Evolutionary conservation across 2,797 vertebrate genomes (phyloP).

Genomic region (Danio aesculapii): DNA sequence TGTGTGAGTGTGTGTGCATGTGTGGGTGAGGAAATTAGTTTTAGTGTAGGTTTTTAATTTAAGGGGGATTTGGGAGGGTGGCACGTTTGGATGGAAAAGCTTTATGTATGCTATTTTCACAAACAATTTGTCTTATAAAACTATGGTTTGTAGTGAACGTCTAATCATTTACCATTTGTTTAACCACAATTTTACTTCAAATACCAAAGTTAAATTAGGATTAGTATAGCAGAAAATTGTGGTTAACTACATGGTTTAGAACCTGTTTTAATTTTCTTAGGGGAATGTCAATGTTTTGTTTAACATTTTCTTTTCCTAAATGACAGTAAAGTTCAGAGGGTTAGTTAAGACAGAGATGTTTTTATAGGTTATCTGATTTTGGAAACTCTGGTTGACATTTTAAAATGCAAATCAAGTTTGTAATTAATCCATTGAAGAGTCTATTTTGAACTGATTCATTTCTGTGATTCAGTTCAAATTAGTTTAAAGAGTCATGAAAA

Average conservation of each 20-base stretch:
- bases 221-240: too few relatives aligned
- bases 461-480: not conserved
- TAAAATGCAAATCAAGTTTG: not conserved
- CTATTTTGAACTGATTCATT: not conserved
- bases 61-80: constrained; percentile 23
- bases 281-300: not conserved
- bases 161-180: too few relatives aligned
- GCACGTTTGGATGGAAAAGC: not conserved
- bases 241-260: too few relatives aligned
- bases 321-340: not conserved
- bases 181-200: too few relatives aligned
- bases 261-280: too few relatives aligned
- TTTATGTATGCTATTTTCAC: not conserved
- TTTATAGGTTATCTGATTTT: not conserved
- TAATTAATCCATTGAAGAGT: not conserved
- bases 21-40: constrained; percentile 26
- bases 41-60: constrained; percentile 40
- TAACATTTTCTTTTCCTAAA: not conserved
- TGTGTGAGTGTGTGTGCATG: constrained; percentile 38
- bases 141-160: too few relatives aligned
- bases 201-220: too few relatives aligned
- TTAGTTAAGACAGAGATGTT: not conserved
- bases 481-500: not conserved
- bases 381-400: not conserved
- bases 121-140: not conserved